Percentiles rank a stretch among this genome's conserved stretches.
phyloP scores from a whole-genome alignment of 2,888 invertebrate genomes.

The Muscina levida region DNA sequence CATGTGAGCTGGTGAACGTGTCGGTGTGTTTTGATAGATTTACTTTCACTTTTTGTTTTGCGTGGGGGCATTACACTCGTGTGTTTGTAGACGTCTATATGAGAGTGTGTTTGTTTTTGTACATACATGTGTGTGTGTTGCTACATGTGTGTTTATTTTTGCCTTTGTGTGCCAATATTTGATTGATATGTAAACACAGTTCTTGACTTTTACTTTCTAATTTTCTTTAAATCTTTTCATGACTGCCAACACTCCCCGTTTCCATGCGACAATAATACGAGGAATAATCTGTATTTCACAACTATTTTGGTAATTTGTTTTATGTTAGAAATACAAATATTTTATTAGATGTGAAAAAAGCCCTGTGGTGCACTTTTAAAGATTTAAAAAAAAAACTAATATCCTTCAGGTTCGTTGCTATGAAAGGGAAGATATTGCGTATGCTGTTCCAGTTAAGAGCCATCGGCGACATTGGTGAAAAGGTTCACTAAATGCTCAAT shows the following conservation, averaged over 20 bases:
- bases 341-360: no score
- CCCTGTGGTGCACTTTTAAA: no score
- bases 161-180: slow-evolving; percentile 59
- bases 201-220: slow-evolving; percentile 57
- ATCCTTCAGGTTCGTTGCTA: no score
- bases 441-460: no score
- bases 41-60: slow-evolving; percentile 4
- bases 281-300: no score
- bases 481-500: no score
- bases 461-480: no score
- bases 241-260: slow-evolving; percentile 22
- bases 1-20: not conserved
- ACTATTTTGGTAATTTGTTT: no score
- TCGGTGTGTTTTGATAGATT: slow-evolving; percentile 8
- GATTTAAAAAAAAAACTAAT: no score
- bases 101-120: not conserved
- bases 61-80: not conserved
- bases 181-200: slow-evolving; percentile 63
- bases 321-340: no score
- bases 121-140: not conserved
- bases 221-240: slow-evolving; percentile 36
- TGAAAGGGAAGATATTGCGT: no score
- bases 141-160: slow-evolving; percentile 29
- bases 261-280: not conserved
- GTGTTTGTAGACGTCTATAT: not conserved